Percentiles rank a stretch among this genome's conserved stretches.
These are phyloP conservation scores for Kryptolebias ocellatus DNA, from an alignment of 2,797 vertebrate species.

Conservation along the genomic window DNA sequence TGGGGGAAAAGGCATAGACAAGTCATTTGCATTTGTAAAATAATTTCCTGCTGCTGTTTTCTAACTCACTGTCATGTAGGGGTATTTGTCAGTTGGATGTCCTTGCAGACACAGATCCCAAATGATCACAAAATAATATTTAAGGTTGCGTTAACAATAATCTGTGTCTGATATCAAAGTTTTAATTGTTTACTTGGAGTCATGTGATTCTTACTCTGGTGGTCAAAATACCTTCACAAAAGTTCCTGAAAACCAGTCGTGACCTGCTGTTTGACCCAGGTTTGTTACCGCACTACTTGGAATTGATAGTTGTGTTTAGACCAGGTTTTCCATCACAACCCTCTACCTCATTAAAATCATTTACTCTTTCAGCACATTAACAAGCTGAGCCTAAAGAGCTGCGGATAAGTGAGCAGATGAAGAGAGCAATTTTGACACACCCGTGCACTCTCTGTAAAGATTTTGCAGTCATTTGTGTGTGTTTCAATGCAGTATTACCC, in stretches of 20 bases:
- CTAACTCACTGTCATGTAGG: slow-evolving; percentile 40
- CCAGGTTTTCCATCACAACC: slow-evolving; percentile 55
- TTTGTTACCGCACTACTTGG: slow-evolving; percentile 20
- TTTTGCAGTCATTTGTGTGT: slow-evolving; percentile 52
- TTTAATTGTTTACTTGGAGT: slow-evolving; percentile 4
- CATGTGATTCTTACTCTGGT: slow-evolving; percentile 1
- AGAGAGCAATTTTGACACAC: slow-evolving; percentile 56
- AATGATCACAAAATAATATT: slow-evolving; percentile 9
- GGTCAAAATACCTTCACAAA: slow-evolving; percentile 17
- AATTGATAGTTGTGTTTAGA: slow-evolving; percentile 41
- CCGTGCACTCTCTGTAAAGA: slow-evolving; percentile 52
- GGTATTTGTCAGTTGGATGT: slow-evolving; percentile 26
- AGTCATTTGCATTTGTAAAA: slow-evolving; percentile 17
- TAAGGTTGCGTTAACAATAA: slow-evolving; percentile 8
- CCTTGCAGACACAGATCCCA: slow-evolving; percentile 15
- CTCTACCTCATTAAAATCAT: slow-evolving; percentile 64
- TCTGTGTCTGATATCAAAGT: slow-evolving; percentile 24
- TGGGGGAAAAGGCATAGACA: slow-evolving; percentile 5
- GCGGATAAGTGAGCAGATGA: slow-evolving; percentile 58
- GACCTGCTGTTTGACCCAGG: slow-evolving; percentile 15
- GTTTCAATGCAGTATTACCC: slow-evolving; percentile 25
- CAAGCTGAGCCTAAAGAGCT: slow-evolving; percentile 54
- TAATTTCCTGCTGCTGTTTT: slow-evolving; percentile 17
- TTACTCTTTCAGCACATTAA: slow-evolving; percentile 62
- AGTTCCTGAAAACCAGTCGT: slow-evolving; percentile 18